Conservation (phyloP, 2,113 vertebrate species). For the Jaculus jaculus region DNA sequence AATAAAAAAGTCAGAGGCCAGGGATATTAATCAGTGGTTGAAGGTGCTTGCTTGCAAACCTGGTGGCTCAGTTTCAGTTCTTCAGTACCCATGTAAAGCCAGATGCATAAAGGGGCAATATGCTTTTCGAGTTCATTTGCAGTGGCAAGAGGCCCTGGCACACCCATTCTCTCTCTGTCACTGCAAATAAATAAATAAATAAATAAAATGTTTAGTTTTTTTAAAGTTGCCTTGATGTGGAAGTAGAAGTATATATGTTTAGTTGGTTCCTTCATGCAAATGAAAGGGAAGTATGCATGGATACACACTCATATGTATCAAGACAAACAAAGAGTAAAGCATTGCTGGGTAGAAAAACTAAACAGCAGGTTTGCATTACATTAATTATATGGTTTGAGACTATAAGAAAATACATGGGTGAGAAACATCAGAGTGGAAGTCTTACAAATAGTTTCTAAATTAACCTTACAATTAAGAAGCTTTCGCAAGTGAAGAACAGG, state of each 20-base stretch:
- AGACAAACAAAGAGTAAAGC: neutral
- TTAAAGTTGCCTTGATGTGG: neutral
- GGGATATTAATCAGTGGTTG: too few relatives aligned
- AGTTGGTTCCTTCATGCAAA: conserved; percentile 10
- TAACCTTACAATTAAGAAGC: neutral
- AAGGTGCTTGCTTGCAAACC: too few relatives aligned
- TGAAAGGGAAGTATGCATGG: neutral
- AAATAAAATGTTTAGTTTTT: too few relatives aligned
- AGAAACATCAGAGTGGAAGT: neutral
- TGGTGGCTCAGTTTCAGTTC: too few relatives aligned
- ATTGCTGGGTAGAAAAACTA: neutral
- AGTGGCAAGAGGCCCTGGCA: too few relatives aligned
- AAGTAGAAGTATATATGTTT: neutral
- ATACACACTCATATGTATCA: neutral
- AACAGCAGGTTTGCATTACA: neutral
- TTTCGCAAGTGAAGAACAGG: neutral
- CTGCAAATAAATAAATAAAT: too few relatives aligned
- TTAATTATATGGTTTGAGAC: neutral
- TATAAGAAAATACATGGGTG: neutral
- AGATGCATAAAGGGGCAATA: too few relatives aligned
- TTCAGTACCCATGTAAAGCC: too few relatives aligned
- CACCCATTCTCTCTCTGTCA: too few relatives aligned
- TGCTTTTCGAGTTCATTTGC: too few relatives aligned
- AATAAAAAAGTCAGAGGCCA: too few relatives aligned
- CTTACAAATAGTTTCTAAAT: neutral